phyloP scores from a whole-genome alignment of 2,888 invertebrate species.

The Pocota personata region DNA sequence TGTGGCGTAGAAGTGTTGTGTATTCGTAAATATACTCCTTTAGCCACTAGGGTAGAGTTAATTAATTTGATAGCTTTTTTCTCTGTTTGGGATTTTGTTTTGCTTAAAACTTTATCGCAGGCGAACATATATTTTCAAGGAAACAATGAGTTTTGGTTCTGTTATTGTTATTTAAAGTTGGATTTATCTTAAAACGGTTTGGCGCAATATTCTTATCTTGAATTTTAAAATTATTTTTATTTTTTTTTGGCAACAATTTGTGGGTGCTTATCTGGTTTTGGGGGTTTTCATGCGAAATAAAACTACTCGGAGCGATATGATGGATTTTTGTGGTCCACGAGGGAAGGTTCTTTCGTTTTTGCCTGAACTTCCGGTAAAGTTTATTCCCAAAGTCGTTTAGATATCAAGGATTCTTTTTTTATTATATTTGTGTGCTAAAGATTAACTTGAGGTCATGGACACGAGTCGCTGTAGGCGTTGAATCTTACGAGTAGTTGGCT shows the following conservation, averaged over 20 bases:
- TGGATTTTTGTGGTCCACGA: conserved; percentile 42
- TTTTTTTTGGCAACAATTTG: conserved; percentile 20
- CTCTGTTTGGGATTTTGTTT: not conserved
- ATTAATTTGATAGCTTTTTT: conserved; percentile 10
- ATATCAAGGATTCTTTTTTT: not conserved
- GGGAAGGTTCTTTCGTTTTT: conserved; percentile 15
- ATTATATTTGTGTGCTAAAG: not conserved
- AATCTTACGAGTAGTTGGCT: not conserved
- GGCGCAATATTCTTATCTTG: conserved; percentile 1
- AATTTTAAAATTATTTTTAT: not conserved
- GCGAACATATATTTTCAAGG: conserved; percentile 17
- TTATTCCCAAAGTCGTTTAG: conserved; percentile 9
- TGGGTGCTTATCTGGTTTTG: conserved; percentile 33
- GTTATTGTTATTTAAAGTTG: conserved; percentile 11
- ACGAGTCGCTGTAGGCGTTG: not conserved
- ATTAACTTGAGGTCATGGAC: conserved; percentile 1
- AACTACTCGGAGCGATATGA: conserved; percentile 2
- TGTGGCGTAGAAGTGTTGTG: conserved; percentile 10
- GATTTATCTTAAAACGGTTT: conserved; percentile 19
- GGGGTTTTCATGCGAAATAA: not conserved
- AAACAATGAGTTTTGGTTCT: conserved; percentile 13
- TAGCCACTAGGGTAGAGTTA: conserved; percentile 26
- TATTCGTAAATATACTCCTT: too few relatives aligned
- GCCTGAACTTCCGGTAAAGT: conserved; percentile 31
- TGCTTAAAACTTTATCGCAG: conserved; percentile 3